Evolutionary conservation across 2,797 vertebrate genomes (phyloP), one percentile per base, ranked within the genome.

Genomic region (Gambusia yucatana): DNA sequence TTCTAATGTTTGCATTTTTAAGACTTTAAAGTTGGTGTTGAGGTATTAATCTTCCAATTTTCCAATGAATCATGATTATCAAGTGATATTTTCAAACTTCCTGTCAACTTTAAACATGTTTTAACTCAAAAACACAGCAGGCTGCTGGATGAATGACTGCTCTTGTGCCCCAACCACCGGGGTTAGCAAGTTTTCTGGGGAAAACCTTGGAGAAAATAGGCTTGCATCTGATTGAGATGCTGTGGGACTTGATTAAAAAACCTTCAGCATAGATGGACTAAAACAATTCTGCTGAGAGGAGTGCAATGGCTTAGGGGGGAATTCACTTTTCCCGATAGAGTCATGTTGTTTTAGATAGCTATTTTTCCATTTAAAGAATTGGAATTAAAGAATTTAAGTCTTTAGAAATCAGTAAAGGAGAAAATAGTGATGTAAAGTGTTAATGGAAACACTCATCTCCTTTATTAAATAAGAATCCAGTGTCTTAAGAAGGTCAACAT

Each of bases 401-500:
- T 70, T 28, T 28, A 13, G 57, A 30, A 25, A 69, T 13, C 22
- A 28, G 41, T 70, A n/a, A 44, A n/a, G 39, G 11, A n/a, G 10
- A 13, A 16, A 44, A 16, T 65, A 39, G 3, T 41, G 8, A 10
- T 67, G 63, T 11, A 10, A 52, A 75, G 28, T 67, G 36, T 25
- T 46, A 61, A 33, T 36, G 28, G 28, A 50, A 70, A 43, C 57
- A 75, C 46, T n/a, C 20, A 25, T 67, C 55, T 28, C 6, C 36
- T 13, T 69, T 59, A 75, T 3, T 86, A 73, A 86, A 46, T 69
- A 79, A n/a, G 63, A 41, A 76, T 81, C 88, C 74, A 79, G 78
- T 52, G 84, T 77, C 4, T 71, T 14, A 28, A 43, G 65, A 69
- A 44, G 43, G 30, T 46, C 67, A 46, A 85, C 74, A 83, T 91